Conservation (phyloP, 2,888 invertebrate genomes). For the Cheilosia variabilis region DNA sequence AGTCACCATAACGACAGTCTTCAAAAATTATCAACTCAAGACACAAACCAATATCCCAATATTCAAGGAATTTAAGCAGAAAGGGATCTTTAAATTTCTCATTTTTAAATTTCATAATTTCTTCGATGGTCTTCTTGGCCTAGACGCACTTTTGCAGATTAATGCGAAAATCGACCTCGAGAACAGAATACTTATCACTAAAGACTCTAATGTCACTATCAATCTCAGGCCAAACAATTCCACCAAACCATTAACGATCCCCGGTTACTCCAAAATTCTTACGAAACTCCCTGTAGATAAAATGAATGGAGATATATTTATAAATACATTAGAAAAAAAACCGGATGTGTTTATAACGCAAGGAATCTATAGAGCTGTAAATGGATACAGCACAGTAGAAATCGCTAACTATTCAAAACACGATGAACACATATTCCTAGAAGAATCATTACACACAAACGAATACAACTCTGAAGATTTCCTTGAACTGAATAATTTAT, state of each 20-base stretch:
- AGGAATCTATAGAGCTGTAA: constrained; percentile 15
- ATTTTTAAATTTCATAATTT: constrained; percentile 9
- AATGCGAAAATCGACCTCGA: constrained; percentile 37
- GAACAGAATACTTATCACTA: neutral
- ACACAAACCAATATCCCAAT: constrained; percentile 11
- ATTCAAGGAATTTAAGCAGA: constrained; percentile 36
- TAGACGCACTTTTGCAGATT: constrained; percentile 20
- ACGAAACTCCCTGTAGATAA: constrained; percentile 32
- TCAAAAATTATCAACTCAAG: constrained; percentile 28
- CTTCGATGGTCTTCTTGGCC: constrained; percentile 40
- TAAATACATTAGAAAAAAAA: constrained; percentile 16
- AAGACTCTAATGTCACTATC: neutral
- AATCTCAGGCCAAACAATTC: constrained; percentile 21
- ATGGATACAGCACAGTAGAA: constrained; percentile 17
- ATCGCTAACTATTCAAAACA: constrained; percentile 10
- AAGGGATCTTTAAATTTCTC: neutral
- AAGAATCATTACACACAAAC: constrained; percentile 8
- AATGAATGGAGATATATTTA: constrained; percentile 1
- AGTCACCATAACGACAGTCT: constrained; percentile 36
- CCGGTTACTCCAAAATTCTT: constrained; percentile 11
- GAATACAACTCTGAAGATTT: constrained; percentile 11
- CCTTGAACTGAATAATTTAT: constrained; percentile 25
- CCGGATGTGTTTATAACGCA: constrained; percentile 11
- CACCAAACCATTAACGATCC: neutral
- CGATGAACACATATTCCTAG: neutral